Evolutionary conservation across 2,113 vertebrate genomes (phyloP).

Genomic region (Galbula dea): DNA sequence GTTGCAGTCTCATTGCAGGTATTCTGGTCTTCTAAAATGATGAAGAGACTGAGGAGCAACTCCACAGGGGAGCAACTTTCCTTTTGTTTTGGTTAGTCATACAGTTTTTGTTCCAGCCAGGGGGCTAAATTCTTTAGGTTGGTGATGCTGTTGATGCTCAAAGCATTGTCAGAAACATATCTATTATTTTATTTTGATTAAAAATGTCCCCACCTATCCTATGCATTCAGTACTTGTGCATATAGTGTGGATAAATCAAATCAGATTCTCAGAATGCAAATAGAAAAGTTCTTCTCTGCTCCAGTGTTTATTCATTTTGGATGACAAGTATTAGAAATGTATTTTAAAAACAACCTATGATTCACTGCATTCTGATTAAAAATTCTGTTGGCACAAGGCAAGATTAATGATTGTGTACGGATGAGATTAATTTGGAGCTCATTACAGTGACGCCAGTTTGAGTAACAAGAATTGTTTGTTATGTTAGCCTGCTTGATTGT

Average conservation of each 20-base stretch:
- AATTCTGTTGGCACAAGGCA: constrained; percentile 43
- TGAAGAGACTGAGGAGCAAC: not conserved
- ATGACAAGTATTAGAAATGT: constrained; percentile 53
- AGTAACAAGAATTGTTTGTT: constrained; percentile 63
- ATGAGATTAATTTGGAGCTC: constrained; percentile 65
- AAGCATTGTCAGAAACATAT: not conserved
- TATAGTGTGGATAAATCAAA: constrained; percentile 15
- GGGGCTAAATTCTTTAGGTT: not conserved
- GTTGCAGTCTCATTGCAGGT: not conserved
- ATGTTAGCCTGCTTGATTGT: constrained; percentile 54
- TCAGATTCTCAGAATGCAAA: constrained; percentile 32
- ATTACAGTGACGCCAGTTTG: constrained; percentile 61
- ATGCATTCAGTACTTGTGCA: not conserved
- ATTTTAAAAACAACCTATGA: constrained; percentile 66
- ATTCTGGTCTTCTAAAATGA: not conserved
- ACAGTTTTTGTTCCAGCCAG: not conserved
- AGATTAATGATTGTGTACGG: constrained; percentile 59
- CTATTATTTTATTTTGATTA: not conserved
- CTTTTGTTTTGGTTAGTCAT: not conserved
- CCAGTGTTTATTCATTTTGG: constrained; percentile 44
- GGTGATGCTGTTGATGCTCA: not conserved
- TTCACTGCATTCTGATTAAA: constrained; percentile 51
- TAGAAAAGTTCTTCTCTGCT: constrained; percentile 25
- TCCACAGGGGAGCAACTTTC: not conserved
- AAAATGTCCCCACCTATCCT: not conserved